phyloP scores from a whole-genome alignment of 2,888 invertebrate genomes.

The Molanna angustata region DNA sequence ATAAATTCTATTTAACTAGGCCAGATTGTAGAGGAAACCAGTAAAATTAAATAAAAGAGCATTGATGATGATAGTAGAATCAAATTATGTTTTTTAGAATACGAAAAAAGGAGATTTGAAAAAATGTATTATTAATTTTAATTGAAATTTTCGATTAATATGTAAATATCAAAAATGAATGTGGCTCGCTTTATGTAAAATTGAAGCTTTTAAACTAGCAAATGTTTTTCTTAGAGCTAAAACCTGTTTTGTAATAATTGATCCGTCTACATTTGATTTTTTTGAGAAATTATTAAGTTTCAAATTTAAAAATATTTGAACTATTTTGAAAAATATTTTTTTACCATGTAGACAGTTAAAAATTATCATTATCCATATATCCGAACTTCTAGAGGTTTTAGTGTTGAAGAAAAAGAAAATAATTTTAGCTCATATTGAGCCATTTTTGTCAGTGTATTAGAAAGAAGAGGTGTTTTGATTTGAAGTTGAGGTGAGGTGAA shows the following conservation, averaged over 20 bases:
- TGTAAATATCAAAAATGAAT: slow-evolving; percentile 26
- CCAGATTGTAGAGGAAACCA: too few relatives aligned
- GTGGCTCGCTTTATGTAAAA: slow-evolving; percentile 8
- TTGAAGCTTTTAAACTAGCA: slow-evolving; percentile 24
- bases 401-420: slow-evolving; percentile 26
- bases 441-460: slow-evolving; percentile 25
- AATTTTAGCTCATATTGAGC: slow-evolving; percentile 33
- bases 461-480: slow-evolving; percentile 18
- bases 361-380: too few relatives aligned
- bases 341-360: too few relatives aligned
- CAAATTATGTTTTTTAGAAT: too few relatives aligned
- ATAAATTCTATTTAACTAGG: too few relatives aligned
- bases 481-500: too few relatives aligned
- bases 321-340: too few relatives aligned
- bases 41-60: too few relatives aligned
- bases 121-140: slow-evolving; percentile 23
- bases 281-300: too few relatives aligned
- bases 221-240: slow-evolving; percentile 28
- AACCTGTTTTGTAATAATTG: slow-evolving; percentile 20
- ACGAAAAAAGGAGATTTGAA: slow-evolving; percentile 19
- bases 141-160: slow-evolving; percentile 11
- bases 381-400: slow-evolving; percentile 30
- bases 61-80: too few relatives aligned
- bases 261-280: background rate
- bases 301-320: too few relatives aligned